Evolutionary conservation across 37 sponge, comb jelly and placozoan species (phyloP).

Genomic region (Axinella damicornis): DNA sequence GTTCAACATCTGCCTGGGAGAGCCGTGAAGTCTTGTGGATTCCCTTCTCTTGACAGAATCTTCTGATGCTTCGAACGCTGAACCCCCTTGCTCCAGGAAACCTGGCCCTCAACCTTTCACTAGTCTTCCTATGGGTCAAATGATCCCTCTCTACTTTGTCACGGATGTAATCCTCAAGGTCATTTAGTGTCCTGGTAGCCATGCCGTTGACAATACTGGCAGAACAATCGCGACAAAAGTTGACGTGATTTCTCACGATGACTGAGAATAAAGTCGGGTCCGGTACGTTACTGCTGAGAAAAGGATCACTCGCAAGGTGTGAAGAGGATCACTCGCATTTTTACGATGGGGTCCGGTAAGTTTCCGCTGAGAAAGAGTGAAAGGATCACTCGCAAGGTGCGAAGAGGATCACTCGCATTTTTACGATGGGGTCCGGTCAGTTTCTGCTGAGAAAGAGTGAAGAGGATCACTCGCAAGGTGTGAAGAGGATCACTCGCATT

Average conservation of each 20-base stretch:
- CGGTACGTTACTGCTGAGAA: too few relatives aligned
- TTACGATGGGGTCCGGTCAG: too few relatives aligned
- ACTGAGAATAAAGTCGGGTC: not conserved
- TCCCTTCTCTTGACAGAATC: conserved; percentile 31
- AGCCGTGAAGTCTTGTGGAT: conserved; percentile 31
- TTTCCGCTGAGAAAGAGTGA: too few relatives aligned
- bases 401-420: too few relatives aligned
- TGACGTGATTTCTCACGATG: too few relatives aligned
- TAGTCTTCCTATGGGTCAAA: conserved; percentile 16
- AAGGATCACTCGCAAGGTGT: too few relatives aligned
- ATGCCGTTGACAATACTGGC: not conserved
- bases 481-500: too few relatives aligned
- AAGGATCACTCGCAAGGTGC: too few relatives aligned
- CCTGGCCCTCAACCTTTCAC: not conserved
- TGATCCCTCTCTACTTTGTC: conserved; percentile 6
- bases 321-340: too few relatives aligned
- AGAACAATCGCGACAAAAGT: not conserved
- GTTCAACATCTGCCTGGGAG: not conserved
- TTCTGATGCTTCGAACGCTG: conserved; percentile 16
- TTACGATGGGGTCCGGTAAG: too few relatives aligned
- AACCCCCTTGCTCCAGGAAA: conserved; percentile 39
- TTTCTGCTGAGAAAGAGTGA: too few relatives aligned
- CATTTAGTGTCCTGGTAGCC: not conserved
- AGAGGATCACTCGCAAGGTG: too few relatives aligned
- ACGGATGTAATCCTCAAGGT: conserved; percentile 17